Evolutionary conservation across 2,888 invertebrate genomes (phyloP), one percentile per base, ranked within the genome.

Genomic region (Abscondita cerata): DNA sequence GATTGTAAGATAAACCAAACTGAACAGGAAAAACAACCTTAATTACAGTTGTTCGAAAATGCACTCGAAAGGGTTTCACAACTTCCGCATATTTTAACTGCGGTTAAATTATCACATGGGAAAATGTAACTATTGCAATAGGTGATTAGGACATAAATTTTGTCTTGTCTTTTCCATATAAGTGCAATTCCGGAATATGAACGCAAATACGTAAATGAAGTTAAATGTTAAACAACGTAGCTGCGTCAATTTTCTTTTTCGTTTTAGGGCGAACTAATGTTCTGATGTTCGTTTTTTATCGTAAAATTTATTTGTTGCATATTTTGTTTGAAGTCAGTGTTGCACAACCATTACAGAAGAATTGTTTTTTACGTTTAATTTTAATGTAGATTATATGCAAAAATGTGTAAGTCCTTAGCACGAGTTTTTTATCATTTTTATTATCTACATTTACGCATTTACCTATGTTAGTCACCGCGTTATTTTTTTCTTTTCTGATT

Each of bases 71-170:
- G 50, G 57, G 51, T 25, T 51, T 57, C 41, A 50, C 57, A 12
- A 57, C 33, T 57, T 58, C 52, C 59, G 47, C 47, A 38, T 59
- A 25, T 15, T 18, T 57, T 4, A 5, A 13, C 9, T 13, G 15
- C 34, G 52, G 34, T 11, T n/a, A 41, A 46, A 34, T 53, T 25
- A 44, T 53, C 33, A 31, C 44, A 44, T 53, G 53, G 53, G 53
- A 68, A 69, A 71, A 62, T 66, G 66, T 64, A 15, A 11, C 13
- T 15, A 12, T 12, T 40, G 13, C 40, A 40, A 40, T 13, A 46
- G 18, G 13, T 36, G 11, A 36, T 12, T 36, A 36, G 36, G 13
- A 46, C 8, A 25, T 12, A n/a, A 48, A 25, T 48, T 48, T 31
- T 31, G 2, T 25, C 3, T 12, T 2, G 12, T 48, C 25, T 31